Conservation (phyloP, 1,140 invertebrate genomes). For the Drosophila sp. region DNA sequence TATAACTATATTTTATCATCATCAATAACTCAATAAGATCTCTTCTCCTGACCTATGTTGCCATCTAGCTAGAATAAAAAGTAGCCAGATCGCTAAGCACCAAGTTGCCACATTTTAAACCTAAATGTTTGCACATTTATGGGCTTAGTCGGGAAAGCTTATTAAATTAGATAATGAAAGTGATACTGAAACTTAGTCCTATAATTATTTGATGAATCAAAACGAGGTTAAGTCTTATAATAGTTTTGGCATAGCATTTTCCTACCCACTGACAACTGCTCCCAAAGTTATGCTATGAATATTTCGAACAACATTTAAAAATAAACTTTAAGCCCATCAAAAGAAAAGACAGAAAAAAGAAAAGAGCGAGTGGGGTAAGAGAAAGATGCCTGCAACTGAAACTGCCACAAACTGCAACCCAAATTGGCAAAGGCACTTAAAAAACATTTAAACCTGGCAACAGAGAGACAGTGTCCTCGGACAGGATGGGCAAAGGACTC, state of each 20-base stretch:
- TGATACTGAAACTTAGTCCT: no score
- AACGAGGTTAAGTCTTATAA: no score
- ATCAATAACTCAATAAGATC: no score
- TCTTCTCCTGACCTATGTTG: no score
- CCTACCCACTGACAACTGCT: not conserved
- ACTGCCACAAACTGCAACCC: constrained; percentile 42
- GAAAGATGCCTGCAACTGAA: constrained; percentile 33
- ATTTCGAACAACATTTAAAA: constrained; percentile 29
- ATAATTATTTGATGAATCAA: no score
- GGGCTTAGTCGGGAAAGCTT: no score
- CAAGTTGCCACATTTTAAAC: no score
- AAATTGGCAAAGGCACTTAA: constrained; percentile 50
- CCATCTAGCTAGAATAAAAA: no score
- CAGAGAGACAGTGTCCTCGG: not conserved
- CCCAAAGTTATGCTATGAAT: not conserved
- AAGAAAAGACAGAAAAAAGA: not conserved
- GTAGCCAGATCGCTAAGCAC: no score
- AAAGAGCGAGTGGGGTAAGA: constrained; percentile 9
- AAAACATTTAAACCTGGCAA: constrained; percentile 42
- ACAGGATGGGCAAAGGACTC: not conserved
- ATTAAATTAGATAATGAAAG: no score
- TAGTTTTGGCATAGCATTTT: not conserved
- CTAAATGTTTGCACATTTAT: no score
- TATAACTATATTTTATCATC: no score
- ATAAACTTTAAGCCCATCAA: constrained; percentile 20